Percentiles rank a stretch among this genome's conserved stretches.
Conservation (phyloP, 2,797 vertebrate genomes). For the Molossus alvarezi region DNA sequence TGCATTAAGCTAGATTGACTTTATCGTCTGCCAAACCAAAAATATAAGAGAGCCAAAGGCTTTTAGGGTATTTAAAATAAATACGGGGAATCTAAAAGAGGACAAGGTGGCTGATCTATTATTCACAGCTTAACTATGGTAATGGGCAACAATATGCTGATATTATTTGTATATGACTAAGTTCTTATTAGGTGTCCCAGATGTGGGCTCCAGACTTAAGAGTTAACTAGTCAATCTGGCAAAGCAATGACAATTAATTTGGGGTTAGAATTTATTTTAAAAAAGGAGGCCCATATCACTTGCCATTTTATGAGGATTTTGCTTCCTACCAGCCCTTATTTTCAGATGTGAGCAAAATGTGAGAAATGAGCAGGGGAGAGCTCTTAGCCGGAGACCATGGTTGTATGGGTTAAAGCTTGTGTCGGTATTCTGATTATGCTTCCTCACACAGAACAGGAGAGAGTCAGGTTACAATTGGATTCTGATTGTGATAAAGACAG, state of each 20-base stretch:
- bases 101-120: neutral
- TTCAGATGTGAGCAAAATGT: conserved; percentile 53
- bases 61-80: neutral
- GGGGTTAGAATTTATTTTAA: neutral
- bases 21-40: neutral
- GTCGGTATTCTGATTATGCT: conserved; percentile 35
- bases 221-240: neutral
- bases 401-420: neutral
- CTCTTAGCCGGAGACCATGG: neutral
- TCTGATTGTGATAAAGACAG: conserved; percentile 65
- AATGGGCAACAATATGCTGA: neutral
- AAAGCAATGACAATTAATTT: conserved; percentile 38
- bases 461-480: conserved; percentile 61
- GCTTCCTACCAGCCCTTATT: neutral
- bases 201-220: neutral
- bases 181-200: neutral
- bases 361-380: neutral
- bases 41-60: neutral
- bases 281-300: neutral
- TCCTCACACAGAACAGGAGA: conserved; percentile 39
- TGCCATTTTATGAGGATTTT: conserved; percentile 19
- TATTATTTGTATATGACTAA: neutral
- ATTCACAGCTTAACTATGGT: neutral
- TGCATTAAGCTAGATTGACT: neutral
- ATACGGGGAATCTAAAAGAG: neutral